Percentiles rank a stretch among this genome's conserved stretches.
These are phyloP conservation scores for Busseola fusca DNA, from an alignment of 2,888 invertebrate species.

Conservation along the genomic window DNA sequence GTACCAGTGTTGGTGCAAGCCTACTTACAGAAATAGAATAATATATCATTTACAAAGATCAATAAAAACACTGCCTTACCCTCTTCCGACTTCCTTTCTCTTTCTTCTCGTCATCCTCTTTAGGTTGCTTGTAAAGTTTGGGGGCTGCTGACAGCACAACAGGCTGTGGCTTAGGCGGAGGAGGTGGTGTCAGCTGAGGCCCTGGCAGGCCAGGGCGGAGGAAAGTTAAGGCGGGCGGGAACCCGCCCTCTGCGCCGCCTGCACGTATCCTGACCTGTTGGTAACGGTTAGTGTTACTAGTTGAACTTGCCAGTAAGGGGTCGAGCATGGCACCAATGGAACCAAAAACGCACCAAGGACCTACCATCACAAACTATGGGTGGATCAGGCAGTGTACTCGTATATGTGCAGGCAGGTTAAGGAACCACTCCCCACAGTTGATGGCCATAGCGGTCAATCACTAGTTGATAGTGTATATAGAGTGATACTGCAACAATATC, in stretches of 20 bases:
- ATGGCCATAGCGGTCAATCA: too few species aligned
- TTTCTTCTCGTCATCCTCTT: conserved; percentile 80
- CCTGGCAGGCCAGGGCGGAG: conserved; percentile 80
- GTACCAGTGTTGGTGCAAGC: neutral
- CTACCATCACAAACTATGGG: too few species aligned
- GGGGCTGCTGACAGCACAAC: conserved; percentile 92
- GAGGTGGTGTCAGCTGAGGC: conserved; percentile 81
- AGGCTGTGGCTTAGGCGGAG: conserved; percentile 88
- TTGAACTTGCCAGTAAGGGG: neutral
- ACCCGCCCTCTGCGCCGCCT: conserved; percentile 66
- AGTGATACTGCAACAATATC: neutral
- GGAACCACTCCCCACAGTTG: neutral
- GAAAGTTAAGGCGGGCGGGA: conserved; percentile 80
- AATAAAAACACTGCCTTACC: conserved; percentile 62
- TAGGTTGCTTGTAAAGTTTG: conserved; percentile 90
- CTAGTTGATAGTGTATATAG: too few species aligned
- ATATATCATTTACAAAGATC: neutral
- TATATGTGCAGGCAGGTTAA: neutral
- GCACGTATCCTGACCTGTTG: conserved; percentile 69
- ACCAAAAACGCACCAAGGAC: neutral
- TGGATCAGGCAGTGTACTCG: too few species aligned
- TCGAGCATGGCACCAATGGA: neutral
- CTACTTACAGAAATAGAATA: neutral
- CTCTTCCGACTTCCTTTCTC: conserved; percentile 79
- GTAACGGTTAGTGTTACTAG: neutral